Conservation (phyloP, 2,113 vertebrate species). For the Paedocypris sp. region DNA sequence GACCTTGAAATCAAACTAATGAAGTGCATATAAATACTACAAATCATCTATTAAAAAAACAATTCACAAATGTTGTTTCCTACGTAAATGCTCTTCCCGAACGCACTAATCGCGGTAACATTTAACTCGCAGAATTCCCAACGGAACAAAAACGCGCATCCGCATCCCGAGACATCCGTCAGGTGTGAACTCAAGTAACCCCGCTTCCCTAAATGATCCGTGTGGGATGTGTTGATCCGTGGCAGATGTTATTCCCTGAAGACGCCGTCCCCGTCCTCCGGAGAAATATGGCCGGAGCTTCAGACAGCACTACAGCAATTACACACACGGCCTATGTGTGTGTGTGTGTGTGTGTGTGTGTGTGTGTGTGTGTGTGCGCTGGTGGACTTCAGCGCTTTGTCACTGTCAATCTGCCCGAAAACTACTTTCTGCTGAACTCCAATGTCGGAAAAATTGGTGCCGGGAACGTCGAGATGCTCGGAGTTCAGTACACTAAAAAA, state of each 20-base stretch:
- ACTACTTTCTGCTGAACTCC: background rate
- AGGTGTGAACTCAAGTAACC: conserved; percentile 29
- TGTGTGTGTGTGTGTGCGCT: background rate
- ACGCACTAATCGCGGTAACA: too few relatives aligned
- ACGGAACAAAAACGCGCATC: conserved; percentile 3
- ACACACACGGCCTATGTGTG: conserved; percentile 16
- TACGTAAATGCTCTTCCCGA: too few relatives aligned
- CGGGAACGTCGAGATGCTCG: too few relatives aligned
- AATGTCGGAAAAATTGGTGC: too few relatives aligned
- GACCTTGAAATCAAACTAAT: too few relatives aligned
- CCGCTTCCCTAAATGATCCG: conserved; percentile 39
- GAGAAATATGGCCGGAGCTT: conserved; percentile 26
- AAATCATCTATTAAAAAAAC: too few relatives aligned
- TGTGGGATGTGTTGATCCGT: conserved; percentile 27
- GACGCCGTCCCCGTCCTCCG: conserved; percentile 28
- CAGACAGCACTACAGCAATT: conserved; percentile 31
- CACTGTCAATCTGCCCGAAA: background rate
- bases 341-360: background rate
- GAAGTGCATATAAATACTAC: too few relatives aligned
- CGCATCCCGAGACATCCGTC: conserved; percentile 23
- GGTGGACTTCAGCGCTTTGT: background rate
- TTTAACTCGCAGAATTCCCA: too few relatives aligned
- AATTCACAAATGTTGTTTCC: too few relatives aligned
- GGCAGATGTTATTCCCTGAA: conserved; percentile 29
- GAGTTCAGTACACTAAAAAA: too few relatives aligned